A percentile compares a stretch with the other conserved stretches of the same genome.
Conservation (phyloP, 2,888 invertebrate species). For the Acleris emargana region DNA sequence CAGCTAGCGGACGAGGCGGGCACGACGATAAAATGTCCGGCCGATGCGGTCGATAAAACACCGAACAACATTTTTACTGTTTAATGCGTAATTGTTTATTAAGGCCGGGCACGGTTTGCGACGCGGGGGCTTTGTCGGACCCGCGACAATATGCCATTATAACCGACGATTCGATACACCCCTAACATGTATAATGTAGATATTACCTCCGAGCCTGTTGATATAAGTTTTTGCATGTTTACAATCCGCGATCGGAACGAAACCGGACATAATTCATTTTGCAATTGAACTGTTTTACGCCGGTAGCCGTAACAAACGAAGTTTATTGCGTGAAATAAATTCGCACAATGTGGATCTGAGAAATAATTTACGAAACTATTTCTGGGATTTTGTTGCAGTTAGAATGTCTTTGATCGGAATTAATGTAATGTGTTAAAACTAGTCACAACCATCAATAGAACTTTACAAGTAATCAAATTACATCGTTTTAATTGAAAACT, state of each 20-base stretch:
- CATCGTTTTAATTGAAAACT: no score
- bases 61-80: conserved; percentile 66
- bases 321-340: conserved; percentile 2
- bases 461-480: no score
- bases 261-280: conserved; percentile 45
- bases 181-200: conserved; percentile 42
- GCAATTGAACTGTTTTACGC: not conserved
- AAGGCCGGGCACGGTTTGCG: conserved; percentile 48
- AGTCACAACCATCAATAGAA: no score
- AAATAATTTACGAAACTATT: no score
- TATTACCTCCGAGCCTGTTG: conserved; percentile 28
- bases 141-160: conserved; percentile 61
- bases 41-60: conserved; percentile 68
- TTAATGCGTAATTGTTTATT: conserved; percentile 78
- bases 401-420: no score
- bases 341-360: no score
- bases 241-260: conserved; percentile 42
- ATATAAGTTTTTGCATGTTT: conserved; percentile 33
- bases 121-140: conserved; percentile 63
- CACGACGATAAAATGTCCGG: conserved; percentile 34
- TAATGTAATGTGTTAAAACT: no score
- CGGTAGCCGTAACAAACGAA: conserved; percentile 3
- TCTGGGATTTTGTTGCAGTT: no score
- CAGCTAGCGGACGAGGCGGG: conserved; percentile 16
- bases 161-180: conserved; percentile 65